Percentiles rank a stretch among this genome's conserved stretches.
Conservation (phyloP, 2,888 invertebrate genomes). For the Lysandra coridon region DNA sequence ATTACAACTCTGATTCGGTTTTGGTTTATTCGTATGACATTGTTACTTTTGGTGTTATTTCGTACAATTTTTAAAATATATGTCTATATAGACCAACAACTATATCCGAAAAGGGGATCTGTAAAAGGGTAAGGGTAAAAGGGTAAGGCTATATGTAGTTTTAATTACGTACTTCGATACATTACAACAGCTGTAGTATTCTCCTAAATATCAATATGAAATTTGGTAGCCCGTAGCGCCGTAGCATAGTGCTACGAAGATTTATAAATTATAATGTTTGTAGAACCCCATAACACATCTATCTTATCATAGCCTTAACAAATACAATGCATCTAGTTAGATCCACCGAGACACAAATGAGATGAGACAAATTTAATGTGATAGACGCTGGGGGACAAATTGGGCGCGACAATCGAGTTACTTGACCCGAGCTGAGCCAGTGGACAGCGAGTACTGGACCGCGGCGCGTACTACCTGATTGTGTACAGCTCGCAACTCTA, state of each 20-base stretch:
- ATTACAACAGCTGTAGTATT: too few relatives aligned
- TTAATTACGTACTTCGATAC: too few relatives aligned
- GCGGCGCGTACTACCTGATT: neutral
- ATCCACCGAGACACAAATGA: conserved; percentile 43
- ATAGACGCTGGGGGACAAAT: conserved; percentile 64
- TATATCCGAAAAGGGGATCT: too few relatives aligned
- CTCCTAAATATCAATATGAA: too few relatives aligned
- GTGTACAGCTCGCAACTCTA: conserved; percentile 35
- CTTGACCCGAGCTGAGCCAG: conserved; percentile 59
- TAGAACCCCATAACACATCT: neutral
- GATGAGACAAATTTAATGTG: conserved; percentile 54
- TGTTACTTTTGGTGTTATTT: neutral
- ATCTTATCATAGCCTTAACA: neutral
- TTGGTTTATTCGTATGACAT: neutral
- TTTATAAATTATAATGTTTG: neutral
- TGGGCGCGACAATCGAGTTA: conserved; percentile 76
- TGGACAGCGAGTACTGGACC: conserved; percentile 34
- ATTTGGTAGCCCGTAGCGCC: neutral
- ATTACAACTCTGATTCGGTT: neutral
- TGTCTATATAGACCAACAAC: too few relatives aligned
- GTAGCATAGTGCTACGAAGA: neutral
- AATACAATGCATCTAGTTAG: conserved; percentile 5
- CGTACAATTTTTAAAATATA: neutral
- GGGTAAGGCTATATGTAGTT: too few relatives aligned
- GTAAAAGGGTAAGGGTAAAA: too few relatives aligned